Evolutionary conservation across 1,140 invertebrate genomes (phyloP).

Genomic region (Manduca sexta): DNA sequence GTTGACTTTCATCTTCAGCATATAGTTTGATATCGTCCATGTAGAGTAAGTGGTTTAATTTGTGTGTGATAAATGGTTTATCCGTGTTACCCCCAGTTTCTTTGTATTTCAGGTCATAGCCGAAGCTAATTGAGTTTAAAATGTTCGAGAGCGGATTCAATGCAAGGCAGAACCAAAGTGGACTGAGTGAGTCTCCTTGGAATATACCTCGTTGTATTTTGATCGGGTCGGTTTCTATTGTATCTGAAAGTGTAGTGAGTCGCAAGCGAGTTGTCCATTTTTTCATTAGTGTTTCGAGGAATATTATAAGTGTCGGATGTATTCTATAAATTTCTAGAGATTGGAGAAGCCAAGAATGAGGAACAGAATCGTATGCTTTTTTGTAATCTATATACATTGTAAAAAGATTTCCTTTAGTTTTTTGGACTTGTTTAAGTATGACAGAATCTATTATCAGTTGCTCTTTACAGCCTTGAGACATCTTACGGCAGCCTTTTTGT

Average conservation of each 20-base stretch:
- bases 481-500: constrained; percentile 21
- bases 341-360: constrained; percentile 2
- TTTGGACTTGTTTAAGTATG: constrained; percentile 5
- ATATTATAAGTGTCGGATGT: not conserved
- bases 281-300: not conserved
- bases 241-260: no score
- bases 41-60: no score
- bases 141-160: no score
- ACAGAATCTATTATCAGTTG: constrained; percentile 15
- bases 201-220: not conserved
- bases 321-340: constrained; percentile 3
- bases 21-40: no score
- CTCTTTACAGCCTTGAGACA: constrained; percentile 19
- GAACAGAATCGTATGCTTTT: no score
- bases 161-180: no score
- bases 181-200: not conserved
- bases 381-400: no score
- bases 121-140: no score
- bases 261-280: not conserved
- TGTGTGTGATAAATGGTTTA: no score
- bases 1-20: no score
- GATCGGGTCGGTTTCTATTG: not conserved
- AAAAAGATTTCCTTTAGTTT: constrained; percentile 2
- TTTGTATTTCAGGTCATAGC: no score
- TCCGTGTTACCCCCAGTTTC: no score